Evolutionary conservation across 2,888 invertebrate species (phyloP).

Genomic region (Plagodis dolabraria): DNA sequence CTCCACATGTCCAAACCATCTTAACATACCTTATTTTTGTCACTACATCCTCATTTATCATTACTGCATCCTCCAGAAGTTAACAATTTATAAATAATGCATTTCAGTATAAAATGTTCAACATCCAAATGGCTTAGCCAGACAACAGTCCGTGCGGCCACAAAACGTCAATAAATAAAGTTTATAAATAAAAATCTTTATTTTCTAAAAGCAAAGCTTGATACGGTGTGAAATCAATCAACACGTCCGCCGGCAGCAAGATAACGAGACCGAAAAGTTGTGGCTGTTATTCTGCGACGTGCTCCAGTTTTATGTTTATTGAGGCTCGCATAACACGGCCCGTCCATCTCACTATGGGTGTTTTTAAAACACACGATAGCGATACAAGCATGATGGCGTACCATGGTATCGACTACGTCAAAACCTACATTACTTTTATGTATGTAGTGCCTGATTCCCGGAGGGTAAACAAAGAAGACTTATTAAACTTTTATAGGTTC

Average conservation of each 20-base stretch:
- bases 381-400: too few species aligned
- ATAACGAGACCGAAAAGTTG: conserved; percentile 45
- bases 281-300: conserved; percentile 41
- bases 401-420: too few species aligned
- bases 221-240: conserved; percentile 36
- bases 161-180: conserved; percentile 13
- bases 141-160: conserved; percentile 17
- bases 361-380: too few species aligned
- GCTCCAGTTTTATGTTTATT: conserved; percentile 42
- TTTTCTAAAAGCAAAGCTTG: conserved; percentile 18
- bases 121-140: not conserved
- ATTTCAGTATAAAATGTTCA: not conserved
- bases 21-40: too few species aligned
- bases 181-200: conserved; percentile 6
- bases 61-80: too few species aligned
- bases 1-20: too few species aligned
- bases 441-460: too few species aligned
- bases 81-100: too few species aligned
- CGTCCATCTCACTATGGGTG: conserved; percentile 32
- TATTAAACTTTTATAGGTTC: too few species aligned
- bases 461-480: too few species aligned
- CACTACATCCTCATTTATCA: too few species aligned
- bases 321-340: conserved; percentile 34
- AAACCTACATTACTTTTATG: too few species aligned
- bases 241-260: conserved; percentile 39